Evolutionary conservation across 2,113 vertebrate species (phyloP).

Genomic region (Nanorana parkeri): DNA sequence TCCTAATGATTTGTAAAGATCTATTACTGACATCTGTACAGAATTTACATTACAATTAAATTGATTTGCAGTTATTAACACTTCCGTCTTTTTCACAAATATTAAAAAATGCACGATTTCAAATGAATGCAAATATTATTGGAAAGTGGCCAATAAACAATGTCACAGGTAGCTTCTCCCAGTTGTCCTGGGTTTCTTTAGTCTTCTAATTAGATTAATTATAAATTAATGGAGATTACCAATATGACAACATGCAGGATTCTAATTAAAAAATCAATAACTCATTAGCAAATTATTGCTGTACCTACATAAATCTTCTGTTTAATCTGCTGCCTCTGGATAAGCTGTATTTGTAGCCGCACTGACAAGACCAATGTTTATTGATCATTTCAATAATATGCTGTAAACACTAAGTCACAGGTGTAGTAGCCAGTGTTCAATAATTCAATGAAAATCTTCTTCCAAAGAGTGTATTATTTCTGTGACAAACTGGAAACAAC

Average conservation of each 20-base stretch:
- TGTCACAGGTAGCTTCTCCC: too few relatives aligned
- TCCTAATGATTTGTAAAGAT: too few relatives aligned
- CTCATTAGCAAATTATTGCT: conserved; percentile 66
- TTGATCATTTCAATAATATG: conserved; percentile 8
- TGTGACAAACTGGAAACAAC: background rate
- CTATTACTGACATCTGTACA: too few relatives aligned
- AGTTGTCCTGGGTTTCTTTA: conserved; percentile 6
- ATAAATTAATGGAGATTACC: conserved; percentile 63
- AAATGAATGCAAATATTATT: too few relatives aligned
- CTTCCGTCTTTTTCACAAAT: too few relatives aligned
- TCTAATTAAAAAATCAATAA: conserved; percentile 71
- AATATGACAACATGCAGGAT: conserved; percentile 63
- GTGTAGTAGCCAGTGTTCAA: background rate
- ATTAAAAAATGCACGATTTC: too few relatives aligned
- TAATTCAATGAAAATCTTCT: background rate
- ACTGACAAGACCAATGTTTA: conserved; percentile 2
- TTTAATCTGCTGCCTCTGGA: conserved; percentile 55
- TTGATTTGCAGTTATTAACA: too few relatives aligned
- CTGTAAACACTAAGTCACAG: conserved; percentile 17
- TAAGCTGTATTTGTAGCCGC: conserved; percentile 20
- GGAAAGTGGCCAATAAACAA: too few relatives aligned
- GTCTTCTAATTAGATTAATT: conserved; percentile 70
- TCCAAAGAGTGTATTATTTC: background rate
- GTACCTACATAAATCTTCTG: conserved; percentile 48
- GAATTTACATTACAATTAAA: too few relatives aligned